Conservation (phyloP, 2,888 invertebrate genomes). For the Cryptocephalus primarius region DNA sequence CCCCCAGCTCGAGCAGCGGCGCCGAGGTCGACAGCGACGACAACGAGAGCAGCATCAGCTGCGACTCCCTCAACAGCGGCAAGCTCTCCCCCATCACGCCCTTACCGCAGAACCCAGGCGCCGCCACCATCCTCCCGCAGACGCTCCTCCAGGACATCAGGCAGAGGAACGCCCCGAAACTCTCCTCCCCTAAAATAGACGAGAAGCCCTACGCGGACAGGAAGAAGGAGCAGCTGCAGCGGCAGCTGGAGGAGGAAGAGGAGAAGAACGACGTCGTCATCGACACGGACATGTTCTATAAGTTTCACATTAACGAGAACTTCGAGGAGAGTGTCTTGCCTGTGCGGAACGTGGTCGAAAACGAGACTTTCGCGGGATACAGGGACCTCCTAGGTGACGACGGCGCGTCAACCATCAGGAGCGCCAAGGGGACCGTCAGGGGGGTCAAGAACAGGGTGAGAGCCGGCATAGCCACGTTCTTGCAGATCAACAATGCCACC, state of each 20-base stretch:
- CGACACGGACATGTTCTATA: constrained; percentile 70
- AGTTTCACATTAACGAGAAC: constrained; percentile 72
- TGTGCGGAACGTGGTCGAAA: constrained; percentile 32
- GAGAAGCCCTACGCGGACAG: constrained; percentile 61
- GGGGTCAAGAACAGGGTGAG: constrained; percentile 91
- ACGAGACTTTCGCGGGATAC: constrained; percentile 66
- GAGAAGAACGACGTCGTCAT: constrained; percentile 29
- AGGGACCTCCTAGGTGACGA: constrained; percentile 54
- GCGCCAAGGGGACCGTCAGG: constrained; percentile 85
- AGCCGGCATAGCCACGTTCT: constrained; percentile 91
- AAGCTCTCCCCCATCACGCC: constrained; percentile 38
- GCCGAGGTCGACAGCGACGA: constrained; percentile 58
- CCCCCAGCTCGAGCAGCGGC: constrained; percentile 43
- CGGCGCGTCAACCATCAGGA: constrained; percentile 69
- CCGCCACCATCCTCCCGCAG: constrained; percentile 45
- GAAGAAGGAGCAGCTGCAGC: constrained; percentile 37
- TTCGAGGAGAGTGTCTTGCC: constrained; percentile 48
- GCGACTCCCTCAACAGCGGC: constrained; percentile 69
- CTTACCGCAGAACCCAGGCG: constrained; percentile 5
- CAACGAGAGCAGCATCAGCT: constrained; percentile 68
- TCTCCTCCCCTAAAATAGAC: constrained; percentile 35
- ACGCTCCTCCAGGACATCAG: constrained; percentile 59
- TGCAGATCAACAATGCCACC: constrained; percentile 56
- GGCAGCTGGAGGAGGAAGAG: constrained; percentile 22
- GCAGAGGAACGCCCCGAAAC: constrained; percentile 36